Evolutionary conservation across 2,113 vertebrate genomes (phyloP), one percentile per base, ranked within the genome.

Genomic region (Psilopogon haemacephalus): DNA sequence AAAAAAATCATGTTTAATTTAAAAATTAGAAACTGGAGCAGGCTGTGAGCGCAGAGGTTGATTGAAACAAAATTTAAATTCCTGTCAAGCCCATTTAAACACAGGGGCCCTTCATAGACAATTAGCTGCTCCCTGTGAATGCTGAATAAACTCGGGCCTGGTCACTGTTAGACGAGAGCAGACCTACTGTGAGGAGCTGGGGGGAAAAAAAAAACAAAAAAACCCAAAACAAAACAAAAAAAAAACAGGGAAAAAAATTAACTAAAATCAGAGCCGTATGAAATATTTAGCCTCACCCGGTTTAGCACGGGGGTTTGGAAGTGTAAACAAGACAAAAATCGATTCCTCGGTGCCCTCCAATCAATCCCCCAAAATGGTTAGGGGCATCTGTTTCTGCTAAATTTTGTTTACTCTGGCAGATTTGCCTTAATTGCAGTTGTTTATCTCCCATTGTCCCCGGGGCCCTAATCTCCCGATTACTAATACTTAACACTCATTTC

Each of bases 301-400:
- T 97, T 96, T 97, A 98, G 97, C 97, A 97, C 96, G 44, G 98
- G 98, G 98, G 97, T 97, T 95, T 95, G 98, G 97, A 98, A 98
- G 98, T 98, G 98, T 99, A 99, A 99, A 99, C 98, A 98, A 99
- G 98, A 98, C 98, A 98, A 98, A 98, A 98, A 98, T 98, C 98
- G 97, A 98, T 98, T 98, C 98, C 98, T 98, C 92, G 94, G 97
- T 97, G 97, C 98, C 98, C 98, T 97, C 97, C 96, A 98, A 98
- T 98, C 98, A 98, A 98, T 97, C 97, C 97, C 97, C 97, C 95
- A 97, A 98, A 98, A 98, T 97, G 98, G 97, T 93, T 83, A 94
- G 97, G 97, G 97, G 98, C 98, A 98, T 98, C 97, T 97, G 97
- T 97, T 98, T 98, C 95, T 95, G 96, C 97, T 97, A 93, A 93